Base-by-base conservation (phyloP, 2,888 invertebrate species). In the Ashinkailepas kermadecensis region DNA sequence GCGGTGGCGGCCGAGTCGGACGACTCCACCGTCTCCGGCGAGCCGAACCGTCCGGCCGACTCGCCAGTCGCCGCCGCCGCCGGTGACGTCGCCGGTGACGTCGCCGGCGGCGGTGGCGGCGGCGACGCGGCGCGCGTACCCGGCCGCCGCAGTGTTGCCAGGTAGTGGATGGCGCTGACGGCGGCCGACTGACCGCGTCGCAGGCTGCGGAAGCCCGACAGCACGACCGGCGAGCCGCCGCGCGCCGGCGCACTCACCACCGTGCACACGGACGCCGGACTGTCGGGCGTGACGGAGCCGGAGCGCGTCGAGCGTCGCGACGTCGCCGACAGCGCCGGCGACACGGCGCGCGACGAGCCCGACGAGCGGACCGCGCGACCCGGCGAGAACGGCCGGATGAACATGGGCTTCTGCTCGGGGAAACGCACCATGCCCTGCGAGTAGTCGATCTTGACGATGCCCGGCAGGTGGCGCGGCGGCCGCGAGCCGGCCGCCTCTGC, bases 361-460 rank as follows among this genome's bases (percentile, higher is more conserved):
- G 12, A 23, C 15, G 70, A 18, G 59, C 11, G 12, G 59, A 7
- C 11, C 3, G 12, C 12, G 59, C 39, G 70, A 54, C 39, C 70
- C 39, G 70, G 59, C 59, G 59, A 59, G 59, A 59, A 59, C 59
- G 59, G 70, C 10, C 70, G 70, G 70, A 70, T 70, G 54, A 54
- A 70, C 70, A 70, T 70, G n/a, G 70, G 70, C 39, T 70, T 70
- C 18, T 70, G 39, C 54, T 70, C 70, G 6, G 70, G 70, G 70
- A 70, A 70, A 15, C 70, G 70, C 39, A 70, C 70, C 70, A 70
- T 70, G 39, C 70, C 70, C 13, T 25, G 13, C 15, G 70, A 70
- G 70, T 70, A 70, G 70, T 70, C 70, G 70, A 70, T 70, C 54
- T 70, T 70, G 39, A 70, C 70, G 70, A 70, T 70, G 39, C 70